Evolutionary conservation across 2,888 invertebrate species (phyloP), one percentile per base, ranked within the genome.

Genomic region (Rhyacophila evoluta): DNA sequence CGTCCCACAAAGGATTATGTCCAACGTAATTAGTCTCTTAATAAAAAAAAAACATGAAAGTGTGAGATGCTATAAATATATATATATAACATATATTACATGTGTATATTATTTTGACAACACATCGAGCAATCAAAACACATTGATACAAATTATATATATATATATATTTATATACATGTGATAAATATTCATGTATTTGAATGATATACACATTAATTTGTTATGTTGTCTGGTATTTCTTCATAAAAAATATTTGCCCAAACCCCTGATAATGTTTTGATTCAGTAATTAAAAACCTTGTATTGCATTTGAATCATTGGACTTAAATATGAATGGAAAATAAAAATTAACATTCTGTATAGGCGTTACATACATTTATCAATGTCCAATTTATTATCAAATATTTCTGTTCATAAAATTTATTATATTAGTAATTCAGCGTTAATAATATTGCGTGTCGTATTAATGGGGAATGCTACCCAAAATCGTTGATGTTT

Each of bases 41-140:
- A 55, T 55, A 55, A 55, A 79, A 77, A 80, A 78, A 78, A 81
- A 80, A 80, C 80, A 81, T 81, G 80, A 81, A 79, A 81, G 82
- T 82, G 82, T 82, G 82, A 82, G 82, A 80, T 80, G 79, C 79
- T 79, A 81, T 81, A 81, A 77, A 78, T 78, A 81, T 73, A 81
- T 80, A 79, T 80, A 77, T 78, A 80, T 80, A 80, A 78, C 67
- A n/a, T n/a, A 77, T 80, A 80, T 79, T 68, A 78, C 71, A 55
- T 55, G 55, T 55, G 55, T 55, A 55, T 19, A 55, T 55, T 55
- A 55, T 55, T 55, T 55, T 55, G 15, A 2, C 10, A 19, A 55
- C 55, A 55, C 55, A 55, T 55, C 55, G 55, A 55, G 55, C 29
- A 78, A 79, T 78, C 73, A 82, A 78, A 55, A 55, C 76, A 79